phyloP scores from a whole-genome alignment of 2,888 invertebrate genomes.

The Hedya salicella region DNA sequence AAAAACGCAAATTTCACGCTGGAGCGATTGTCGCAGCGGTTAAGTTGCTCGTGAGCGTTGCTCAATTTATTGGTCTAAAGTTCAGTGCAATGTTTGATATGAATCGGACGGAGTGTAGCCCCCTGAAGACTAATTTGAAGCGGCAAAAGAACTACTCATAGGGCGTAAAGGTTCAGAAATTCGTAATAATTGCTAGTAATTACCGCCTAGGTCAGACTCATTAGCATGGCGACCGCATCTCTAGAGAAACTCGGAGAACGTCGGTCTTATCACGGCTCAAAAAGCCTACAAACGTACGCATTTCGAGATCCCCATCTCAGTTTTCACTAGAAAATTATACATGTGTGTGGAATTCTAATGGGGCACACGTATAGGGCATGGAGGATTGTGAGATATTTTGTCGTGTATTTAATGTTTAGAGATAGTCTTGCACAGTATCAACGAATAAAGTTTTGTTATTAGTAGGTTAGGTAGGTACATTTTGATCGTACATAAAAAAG shows the following conservation, averaged over 20 bases:
- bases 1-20: constrained; percentile 41
- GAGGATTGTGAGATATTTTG: neutral
- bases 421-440: neutral
- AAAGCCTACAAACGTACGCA: constrained; percentile 33
- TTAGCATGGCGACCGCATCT: constrained; percentile 44
- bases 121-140: constrained; percentile 11
- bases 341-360: constrained; percentile 23
- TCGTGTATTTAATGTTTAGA: neutral
- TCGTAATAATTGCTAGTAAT: constrained; percentile 31
- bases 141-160: too few species aligned
- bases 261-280: constrained; percentile 27
- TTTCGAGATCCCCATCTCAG: constrained; percentile 33
- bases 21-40: constrained; percentile 36
- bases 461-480: too few species aligned
- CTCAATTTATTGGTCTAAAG: constrained; percentile 19
- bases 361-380: neutral
- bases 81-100: constrained; percentile 22
- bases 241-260: constrained; percentile 39
- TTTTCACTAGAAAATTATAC: constrained; percentile 37
- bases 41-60: constrained; percentile 27
- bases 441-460: neutral
- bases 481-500: too few species aligned
- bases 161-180: neutral
- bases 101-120: constrained; percentile 3
- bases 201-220: constrained; percentile 32